Evolutionary conservation across 2,797 vertebrate genomes (phyloP).

Genomic region (Danio choprae): DNA sequence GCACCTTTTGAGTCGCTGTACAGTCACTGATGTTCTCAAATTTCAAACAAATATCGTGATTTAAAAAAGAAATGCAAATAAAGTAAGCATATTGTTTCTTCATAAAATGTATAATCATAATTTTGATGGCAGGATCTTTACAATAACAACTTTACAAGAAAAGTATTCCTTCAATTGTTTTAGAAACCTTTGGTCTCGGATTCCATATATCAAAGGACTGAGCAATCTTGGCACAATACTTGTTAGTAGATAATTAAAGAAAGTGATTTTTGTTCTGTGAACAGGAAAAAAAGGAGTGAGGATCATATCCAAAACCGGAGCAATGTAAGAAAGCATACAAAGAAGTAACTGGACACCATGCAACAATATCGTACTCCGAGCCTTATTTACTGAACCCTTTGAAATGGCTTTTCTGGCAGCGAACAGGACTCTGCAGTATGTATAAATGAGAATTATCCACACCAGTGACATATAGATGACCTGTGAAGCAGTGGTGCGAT

Average conservation of each 20-base stretch:
- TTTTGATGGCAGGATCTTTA: too few relatives aligned
- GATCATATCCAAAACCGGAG: not conserved
- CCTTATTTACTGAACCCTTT: constrained; percentile 11
- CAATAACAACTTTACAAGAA: too few relatives aligned
- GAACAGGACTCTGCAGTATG: constrained; percentile 14
- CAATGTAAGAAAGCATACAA: constrained; percentile 58
- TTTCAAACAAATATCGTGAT: too few relatives aligned
- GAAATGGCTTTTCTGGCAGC: not conserved
- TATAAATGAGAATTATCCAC: constrained; percentile 57
- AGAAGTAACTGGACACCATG: constrained; percentile 66
- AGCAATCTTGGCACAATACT: constrained; percentile 67
- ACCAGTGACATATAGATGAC: constrained; percentile 57
- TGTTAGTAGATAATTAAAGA: constrained; percentile 31
- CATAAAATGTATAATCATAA: too few relatives aligned
- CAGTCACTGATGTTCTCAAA: too few relatives aligned
- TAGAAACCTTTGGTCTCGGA: constrained; percentile 66
- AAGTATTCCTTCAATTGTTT: constrained; percentile 1
- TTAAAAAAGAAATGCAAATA: too few relatives aligned
- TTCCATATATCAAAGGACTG: constrained; percentile 70
- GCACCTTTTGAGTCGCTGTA: too few relatives aligned
- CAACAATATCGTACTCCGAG: constrained; percentile 67
- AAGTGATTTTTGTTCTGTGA: constrained; percentile 13
- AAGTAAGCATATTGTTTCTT: too few relatives aligned
- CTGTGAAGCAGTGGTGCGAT: constrained; percentile 60
- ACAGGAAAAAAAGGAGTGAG: not conserved